Conservation (phyloP, 2,113 vertebrate species). For the Misgurnus mizolepis region DNA sequence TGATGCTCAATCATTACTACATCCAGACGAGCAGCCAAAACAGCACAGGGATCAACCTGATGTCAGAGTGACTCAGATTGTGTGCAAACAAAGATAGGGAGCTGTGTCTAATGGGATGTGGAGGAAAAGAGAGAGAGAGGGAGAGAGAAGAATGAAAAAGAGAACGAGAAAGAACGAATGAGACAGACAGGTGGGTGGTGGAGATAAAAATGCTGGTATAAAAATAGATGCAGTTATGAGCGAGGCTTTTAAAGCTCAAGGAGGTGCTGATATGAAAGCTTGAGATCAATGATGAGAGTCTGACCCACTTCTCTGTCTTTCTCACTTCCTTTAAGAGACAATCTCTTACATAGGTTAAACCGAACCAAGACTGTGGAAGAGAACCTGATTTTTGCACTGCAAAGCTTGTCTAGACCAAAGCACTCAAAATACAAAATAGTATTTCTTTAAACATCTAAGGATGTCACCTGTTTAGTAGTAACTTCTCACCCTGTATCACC, state of each 20-base stretch:
- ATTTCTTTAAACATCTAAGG: neutral
- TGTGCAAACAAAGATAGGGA: constrained; percentile 4
- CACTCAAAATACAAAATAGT: neutral
- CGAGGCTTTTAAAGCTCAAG: neutral
- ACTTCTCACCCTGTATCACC: too few species aligned
- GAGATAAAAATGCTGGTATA: neutral
- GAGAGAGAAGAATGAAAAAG: neutral
- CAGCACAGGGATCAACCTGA: constrained; percentile 13
- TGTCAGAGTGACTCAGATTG: constrained; percentile 11
- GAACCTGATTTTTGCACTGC: neutral
- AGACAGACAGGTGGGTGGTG: neutral
- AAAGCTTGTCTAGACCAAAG: neutral
- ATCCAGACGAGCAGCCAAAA: constrained; percentile 20
- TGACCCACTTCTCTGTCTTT: constrained; percentile 23
- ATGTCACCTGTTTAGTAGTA: neutral
- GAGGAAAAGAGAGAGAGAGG: neutral
- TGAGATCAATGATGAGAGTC: constrained; percentile 7
- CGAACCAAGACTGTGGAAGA: neutral
- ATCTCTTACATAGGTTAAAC: neutral
- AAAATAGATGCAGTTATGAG: neutral
- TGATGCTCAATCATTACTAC: neutral
- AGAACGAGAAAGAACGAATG: neutral
- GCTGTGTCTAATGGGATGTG: neutral
- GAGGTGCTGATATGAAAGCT: neutral
- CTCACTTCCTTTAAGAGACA: constrained; percentile 6